Conservation (phyloP, 2,888 invertebrate genomes). For the Aporophyla nigra region DNA sequence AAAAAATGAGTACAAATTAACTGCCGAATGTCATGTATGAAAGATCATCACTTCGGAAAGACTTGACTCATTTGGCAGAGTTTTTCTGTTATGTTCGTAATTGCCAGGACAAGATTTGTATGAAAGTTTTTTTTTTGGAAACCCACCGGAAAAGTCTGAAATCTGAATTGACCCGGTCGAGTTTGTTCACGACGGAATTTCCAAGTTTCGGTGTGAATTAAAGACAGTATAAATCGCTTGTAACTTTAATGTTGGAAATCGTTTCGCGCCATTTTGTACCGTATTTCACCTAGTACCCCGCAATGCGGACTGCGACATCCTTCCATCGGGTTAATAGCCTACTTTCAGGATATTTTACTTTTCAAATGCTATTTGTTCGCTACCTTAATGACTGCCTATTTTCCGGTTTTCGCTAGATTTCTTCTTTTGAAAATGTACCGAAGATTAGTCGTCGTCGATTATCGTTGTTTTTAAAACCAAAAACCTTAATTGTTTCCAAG, state of each 20-base stretch:
- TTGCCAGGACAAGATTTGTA: neutral
- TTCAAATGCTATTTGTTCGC: conserved; percentile 25
- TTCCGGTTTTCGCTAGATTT: neutral
- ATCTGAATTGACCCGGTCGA: neutral
- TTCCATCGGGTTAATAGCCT: conserved; percentile 38
- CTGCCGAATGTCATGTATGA: neutral
- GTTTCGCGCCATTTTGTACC: conserved; percentile 32
- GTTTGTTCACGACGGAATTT: neutral
- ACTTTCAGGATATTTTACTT: conserved; percentile 34
- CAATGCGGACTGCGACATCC: conserved; percentile 60
- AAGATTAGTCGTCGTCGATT: neutral
- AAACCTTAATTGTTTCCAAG: neutral
- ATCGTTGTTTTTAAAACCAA: no score
- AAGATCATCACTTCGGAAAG: neutral
- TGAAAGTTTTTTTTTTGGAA: neutral
- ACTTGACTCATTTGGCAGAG: neutral
- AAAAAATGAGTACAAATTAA: neutral
- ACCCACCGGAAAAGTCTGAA: neutral
- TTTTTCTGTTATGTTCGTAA: neutral
- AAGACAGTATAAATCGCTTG: conserved; percentile 1
- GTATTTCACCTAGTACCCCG: conserved; percentile 39
- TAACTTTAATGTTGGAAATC: conserved; percentile 15
- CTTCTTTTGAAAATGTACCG: neutral
- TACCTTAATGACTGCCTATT: conserved; percentile 14
- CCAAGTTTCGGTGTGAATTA: neutral